These are phyloP conservation scores for Dynastes maya DNA, from an alignment of 2,888 invertebrate genomes.

Conservation along the genomic window DNA sequence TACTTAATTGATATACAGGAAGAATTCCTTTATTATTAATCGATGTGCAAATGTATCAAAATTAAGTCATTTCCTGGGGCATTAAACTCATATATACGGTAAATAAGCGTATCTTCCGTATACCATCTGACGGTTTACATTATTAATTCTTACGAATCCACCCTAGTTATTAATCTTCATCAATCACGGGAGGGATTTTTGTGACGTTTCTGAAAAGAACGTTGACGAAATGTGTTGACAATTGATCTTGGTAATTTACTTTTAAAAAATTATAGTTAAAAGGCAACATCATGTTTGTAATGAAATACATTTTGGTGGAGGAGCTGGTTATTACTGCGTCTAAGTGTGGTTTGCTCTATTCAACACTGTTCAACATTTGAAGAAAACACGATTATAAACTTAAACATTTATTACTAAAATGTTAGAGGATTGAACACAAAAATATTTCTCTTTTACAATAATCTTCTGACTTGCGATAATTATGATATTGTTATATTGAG, in stretches of 20 bases:
- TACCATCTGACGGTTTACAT: conserved; percentile 14
- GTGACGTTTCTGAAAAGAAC: neutral
- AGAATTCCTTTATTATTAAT: neutral
- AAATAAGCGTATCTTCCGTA: conserved; percentile 5
- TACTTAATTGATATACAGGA: neutral
- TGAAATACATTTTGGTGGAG: too few relatives aligned
- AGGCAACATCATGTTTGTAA: too few relatives aligned
- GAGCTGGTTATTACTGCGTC: neutral
- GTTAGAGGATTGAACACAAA: too few relatives aligned
- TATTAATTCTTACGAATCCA: conserved; percentile 25
- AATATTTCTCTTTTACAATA: too few relatives aligned
- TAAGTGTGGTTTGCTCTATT: too few relatives aligned
- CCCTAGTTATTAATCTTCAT: conserved; percentile 43
- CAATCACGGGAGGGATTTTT: conserved; percentile 29
- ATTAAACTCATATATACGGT: neutral
- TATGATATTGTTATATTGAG: too few relatives aligned
- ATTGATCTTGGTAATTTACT: neutral
- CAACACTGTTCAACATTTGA: too few relatives aligned
- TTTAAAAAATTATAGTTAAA: neutral
- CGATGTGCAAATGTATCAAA: too few relatives aligned
- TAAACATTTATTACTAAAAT: too few relatives aligned
- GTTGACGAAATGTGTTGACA: neutral
- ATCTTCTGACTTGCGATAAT: too few relatives aligned
- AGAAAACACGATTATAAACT: too few relatives aligned
- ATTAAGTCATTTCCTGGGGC: too few relatives aligned